Percentiles rank a stretch among this genome's conserved stretches.
phyloP scores from a whole-genome alignment of 2,113 vertebrate species.

The Taurulus bubalis region DNA sequence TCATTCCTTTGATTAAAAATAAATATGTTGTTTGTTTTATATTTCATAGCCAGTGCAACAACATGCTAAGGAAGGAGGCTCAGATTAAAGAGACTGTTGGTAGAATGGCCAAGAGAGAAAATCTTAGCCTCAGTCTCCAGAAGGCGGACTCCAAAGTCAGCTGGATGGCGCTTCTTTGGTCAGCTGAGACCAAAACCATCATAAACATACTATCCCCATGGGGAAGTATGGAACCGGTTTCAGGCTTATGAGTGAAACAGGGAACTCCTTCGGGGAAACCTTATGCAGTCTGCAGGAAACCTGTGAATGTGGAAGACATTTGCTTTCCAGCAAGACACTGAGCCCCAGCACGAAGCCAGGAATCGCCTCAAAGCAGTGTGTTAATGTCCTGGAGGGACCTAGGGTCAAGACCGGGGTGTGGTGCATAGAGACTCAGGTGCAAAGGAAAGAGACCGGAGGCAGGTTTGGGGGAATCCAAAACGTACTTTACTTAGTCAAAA shows the following conservation, averaged over 20 bases:
- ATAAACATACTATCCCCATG: background rate
- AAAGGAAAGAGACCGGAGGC: too few relatives aligned
- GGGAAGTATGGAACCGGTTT: too few relatives aligned
- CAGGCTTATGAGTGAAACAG: too few relatives aligned
- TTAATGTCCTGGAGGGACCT: background rate
- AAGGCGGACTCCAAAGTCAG: background rate
- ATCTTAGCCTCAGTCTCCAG: background rate
- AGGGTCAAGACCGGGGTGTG: too few relatives aligned
- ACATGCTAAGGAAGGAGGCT: background rate
- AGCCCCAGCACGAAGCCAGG: background rate
- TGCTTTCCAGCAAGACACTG: background rate
- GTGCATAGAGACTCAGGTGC: too few relatives aligned
- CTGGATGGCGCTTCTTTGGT: background rate
- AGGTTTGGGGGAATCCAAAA: too few relatives aligned
- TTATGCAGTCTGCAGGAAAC: background rate
- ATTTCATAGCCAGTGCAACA: background rate
- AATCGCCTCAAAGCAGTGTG: background rate
- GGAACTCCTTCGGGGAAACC: background rate
- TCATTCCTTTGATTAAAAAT: background rate
- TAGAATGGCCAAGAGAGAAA: background rate
- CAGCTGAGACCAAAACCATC: background rate
- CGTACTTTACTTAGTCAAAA: too few relatives aligned
- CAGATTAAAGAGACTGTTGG: background rate
- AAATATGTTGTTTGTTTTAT: too few relatives aligned
- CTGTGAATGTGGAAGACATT: background rate